These are phyloP conservation scores for Podargus strigoides DNA, from an alignment of 2,797 vertebrate genomes.

Conservation along the genomic window DNA sequence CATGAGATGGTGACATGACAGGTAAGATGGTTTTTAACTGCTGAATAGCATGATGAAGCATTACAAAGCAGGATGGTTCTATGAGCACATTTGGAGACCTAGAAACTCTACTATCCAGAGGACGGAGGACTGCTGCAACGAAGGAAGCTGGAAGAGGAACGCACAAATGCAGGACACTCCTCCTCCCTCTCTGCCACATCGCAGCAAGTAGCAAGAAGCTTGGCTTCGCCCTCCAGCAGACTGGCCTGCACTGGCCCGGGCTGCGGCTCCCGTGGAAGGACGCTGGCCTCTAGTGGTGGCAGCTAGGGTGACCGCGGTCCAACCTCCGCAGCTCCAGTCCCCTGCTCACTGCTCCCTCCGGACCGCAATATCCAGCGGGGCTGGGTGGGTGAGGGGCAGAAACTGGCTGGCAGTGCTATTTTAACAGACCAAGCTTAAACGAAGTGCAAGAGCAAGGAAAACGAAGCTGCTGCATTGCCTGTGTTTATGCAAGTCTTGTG, in stretches of 20 bases:
- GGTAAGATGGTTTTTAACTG: not conserved
- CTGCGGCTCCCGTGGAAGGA: not conserved
- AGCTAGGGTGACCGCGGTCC: not conserved
- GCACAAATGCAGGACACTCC: not conserved
- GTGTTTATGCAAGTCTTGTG: fast-evolving
- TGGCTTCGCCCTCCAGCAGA: not conserved
- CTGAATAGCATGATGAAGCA: not conserved
- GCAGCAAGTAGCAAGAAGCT: not conserved
- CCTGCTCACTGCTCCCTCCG: fast-evolving
- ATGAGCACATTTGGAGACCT: not conserved
- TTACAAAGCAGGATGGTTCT: not conserved
- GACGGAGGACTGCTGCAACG: not conserved
- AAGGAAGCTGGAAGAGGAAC: not conserved
- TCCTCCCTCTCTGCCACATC: not conserved
- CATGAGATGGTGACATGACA: fast-evolving
- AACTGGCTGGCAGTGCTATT: fast-evolving
- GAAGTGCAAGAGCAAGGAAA: not conserved
- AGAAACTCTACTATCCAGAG: not conserved
- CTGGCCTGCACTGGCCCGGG: fast-evolving
- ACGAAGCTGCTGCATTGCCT: not conserved
- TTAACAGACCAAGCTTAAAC: not conserved
- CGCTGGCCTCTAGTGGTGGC: not conserved
- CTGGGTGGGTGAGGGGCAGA: fast-evolving
- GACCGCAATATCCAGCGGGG: fast-evolving
- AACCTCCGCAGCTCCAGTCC: fast-evolving